Evolutionary conservation across 1,140 invertebrate species (phyloP), one percentile per base, ranked within the genome.

Genomic region (Aleiodes sp.): DNA sequence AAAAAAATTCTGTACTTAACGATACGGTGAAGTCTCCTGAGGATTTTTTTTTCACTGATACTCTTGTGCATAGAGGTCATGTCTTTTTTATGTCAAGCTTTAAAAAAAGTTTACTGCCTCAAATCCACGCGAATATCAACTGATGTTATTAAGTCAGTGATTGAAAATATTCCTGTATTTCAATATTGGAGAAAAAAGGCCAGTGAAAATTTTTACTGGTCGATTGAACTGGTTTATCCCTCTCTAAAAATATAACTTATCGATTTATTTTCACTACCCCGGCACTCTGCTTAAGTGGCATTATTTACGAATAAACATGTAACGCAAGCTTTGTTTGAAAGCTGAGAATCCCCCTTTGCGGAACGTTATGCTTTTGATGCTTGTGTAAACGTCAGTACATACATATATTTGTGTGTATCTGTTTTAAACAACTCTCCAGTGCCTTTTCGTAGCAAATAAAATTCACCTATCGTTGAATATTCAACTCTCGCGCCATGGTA

Each of bases 261-360:
- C 41, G 14, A 19, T 19, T 19, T 46, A 16, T 46, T 7, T 14
- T 46, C n/a, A n/a, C n/a, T n/a, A n/a, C 41, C 31, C 14, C n/a
- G 14, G 41, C 19, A 14, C n/a, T 46, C 14, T 16, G 41, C 41
- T 46, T 46, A 46, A 46, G 41, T 46, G 41, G 16, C 8, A 16
- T 1, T 46, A 19, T 19, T 46, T 46, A 19, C 41, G 41, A 46
- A 46, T 46, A 14, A 46, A 46, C 41, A 46, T 19, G 14, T 2
- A 46, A 46, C 41, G 19, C 41, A 46, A 46, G 41, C n/a, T 2
- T n/a, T 46, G 41, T 46, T 46, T 46, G 41, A 46, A 46, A 46
- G 41, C 41, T 46, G 4, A 46, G 41, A 19, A 46, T 46, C 16
- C 41, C 12, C 14, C n/a, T 4, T 46, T 46, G 41, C 41, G 41